Base-by-base conservation (phyloP, 2,888 invertebrate species). In the Cremastinae sp. region DNA sequence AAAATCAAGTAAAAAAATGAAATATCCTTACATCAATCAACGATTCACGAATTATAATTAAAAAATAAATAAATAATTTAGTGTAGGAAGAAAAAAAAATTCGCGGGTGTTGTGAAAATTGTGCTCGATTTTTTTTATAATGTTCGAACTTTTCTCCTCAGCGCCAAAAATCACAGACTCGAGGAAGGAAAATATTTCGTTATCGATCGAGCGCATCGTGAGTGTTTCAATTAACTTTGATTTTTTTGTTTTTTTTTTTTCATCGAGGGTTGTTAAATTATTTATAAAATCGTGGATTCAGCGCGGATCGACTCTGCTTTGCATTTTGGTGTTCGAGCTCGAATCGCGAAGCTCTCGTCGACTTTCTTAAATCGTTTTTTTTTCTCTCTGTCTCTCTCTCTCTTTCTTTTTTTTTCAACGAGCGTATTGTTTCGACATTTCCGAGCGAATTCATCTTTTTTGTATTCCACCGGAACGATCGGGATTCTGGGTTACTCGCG, bases 381-480 rank as follows among this genome's bases (percentile, higher is more conserved):
- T 43, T 43, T 37, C 20, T 3, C 12, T 2, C 2, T 14, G 16
- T 53, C 28, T 7, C 14, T 28, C 20, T n/a, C 3, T 51, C 0
- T 47, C n/a, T 16, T 61, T 47, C 9, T 9, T 62, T 39, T 12
- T 51, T 20, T 43, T 59, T 45, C 16, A 43, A 10, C 28, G 45
- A 22, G 59, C 28, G 41, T 37, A 53, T 20, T 10, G 49, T 16
- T 7, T 49, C 18, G 9, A 18, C 20, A 14, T 45, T 16, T 51
- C 22, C 16, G 14, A 9, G 49, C 7, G 49, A 62, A 62, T 55
- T 18, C 22, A 45, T 64, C 58, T 35, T 64, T 45, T 61, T 59
- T 45, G 55, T 66, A 66, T 66, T 66, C 66, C 43, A 64, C 53
- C 56, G 12, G 20, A 45, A 39, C 53, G 47, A 62, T 22, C 10